Base-by-base conservation (phyloP, 1,140 invertebrate species). In the Hetaerina americana region DNA sequence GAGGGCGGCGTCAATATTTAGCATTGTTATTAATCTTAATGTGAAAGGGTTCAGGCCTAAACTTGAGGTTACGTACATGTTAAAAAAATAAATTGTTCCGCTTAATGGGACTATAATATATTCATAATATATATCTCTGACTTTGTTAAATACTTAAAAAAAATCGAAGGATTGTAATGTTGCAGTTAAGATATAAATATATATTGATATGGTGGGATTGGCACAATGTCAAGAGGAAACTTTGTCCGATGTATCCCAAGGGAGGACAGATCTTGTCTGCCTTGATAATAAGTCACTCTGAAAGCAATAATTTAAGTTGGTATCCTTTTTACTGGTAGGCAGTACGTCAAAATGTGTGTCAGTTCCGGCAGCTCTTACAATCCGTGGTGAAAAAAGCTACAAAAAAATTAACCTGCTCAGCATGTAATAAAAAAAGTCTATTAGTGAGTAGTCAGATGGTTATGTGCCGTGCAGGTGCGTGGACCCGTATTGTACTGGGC, bases 371-470 rank as follows among this genome's bases (percentile, higher is more conserved):
- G 22, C 40, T 57, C 40, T 57, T 57, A n/a, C 40, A 57, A 57
- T 57, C 40, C 40, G 40, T 57, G 40, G 40, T 57, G 22, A 18
- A 57, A 57, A 57, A 57, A 57, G 22, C 15, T n/a, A 71, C 70
- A 73, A 71, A 73, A 68, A 71, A 69, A 31, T 26, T 71, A 73
- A 73, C 70, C 73, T 73, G 73, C 73, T 71, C 73, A 73, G 70
- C 73, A 73, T 70, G 70, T 74, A 69, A 74, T 72, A 69, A 72
- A 72, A 72, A 71, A 72, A 31, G 67, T 72, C 71, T 74, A 72
- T 74, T 72, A 57, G 40, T 57, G 2, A 18, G 40, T 70, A 74
- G 70, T 72, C 27, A 68, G 66, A 26, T 74, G 31, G 69, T 74
- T 74, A 71, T 72, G 69, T 71, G 71, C 40, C 68, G 73, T 74